Percentiles rank a stretch among this genome's conserved stretches.
Evolutionary conservation across 2,888 invertebrate species (phyloP).

Genomic region (Diarsia mendica): DNA sequence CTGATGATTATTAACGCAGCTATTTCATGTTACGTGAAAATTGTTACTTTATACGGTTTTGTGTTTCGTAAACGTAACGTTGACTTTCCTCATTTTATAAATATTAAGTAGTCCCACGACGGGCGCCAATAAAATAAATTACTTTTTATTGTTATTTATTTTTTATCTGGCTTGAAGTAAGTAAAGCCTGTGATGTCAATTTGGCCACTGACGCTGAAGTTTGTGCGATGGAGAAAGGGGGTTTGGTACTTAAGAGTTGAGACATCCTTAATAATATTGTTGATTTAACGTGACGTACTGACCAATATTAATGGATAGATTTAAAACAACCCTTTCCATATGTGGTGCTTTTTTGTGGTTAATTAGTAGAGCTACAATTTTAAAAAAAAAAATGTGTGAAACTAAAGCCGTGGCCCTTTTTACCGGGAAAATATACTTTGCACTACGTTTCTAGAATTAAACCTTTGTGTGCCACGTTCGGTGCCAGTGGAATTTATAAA

Average conservation of each 20-base stretch:
- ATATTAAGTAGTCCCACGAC: no score
- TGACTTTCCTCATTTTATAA: not conserved
- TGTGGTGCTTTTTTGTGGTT: not conserved
- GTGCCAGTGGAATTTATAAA: slow-evolving; percentile 78
- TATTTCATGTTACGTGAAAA: not conserved
- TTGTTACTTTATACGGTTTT: not conserved
- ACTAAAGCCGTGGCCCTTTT: not conserved
- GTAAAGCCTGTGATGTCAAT: not conserved
- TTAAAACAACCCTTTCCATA: not conserved
- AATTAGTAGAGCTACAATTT: not conserved
- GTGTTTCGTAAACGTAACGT: not conserved
- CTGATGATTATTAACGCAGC: not conserved
- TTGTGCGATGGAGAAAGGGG: not conserved
- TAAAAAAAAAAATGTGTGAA: not conserved
- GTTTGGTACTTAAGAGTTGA: not conserved
- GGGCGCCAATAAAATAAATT: slow-evolving; percentile 8
- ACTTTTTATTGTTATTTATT: not conserved
- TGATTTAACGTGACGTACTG: not conserved
- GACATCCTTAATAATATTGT: not conserved
- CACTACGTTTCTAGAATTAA: slow-evolving; percentile 6
- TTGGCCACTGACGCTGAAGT: not conserved
- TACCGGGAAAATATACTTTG: not conserved
- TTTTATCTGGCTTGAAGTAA: not conserved
- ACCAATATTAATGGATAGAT: not conserved
- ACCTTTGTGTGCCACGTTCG: slow-evolving; percentile 72